phyloP scores from a whole-genome alignment of 2,113 vertebrate species.

The Ophiodon elongatus region DNA sequence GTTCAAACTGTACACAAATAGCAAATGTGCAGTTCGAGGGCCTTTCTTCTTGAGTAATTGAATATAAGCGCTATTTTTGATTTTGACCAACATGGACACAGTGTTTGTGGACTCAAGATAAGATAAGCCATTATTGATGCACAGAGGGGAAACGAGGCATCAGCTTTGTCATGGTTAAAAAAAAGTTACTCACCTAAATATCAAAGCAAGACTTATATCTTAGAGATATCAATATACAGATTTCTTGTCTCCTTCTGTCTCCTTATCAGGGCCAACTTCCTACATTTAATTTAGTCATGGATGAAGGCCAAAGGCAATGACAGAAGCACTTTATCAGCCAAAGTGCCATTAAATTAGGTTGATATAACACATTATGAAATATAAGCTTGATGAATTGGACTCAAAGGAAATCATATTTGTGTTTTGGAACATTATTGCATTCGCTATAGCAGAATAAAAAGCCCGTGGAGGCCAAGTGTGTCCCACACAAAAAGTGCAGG shows the following conservation, averaged over 20 bases:
- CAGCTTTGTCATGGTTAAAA: neutral
- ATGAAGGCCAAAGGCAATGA: too few species aligned
- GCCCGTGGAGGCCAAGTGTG: neutral
- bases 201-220: neutral
- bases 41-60: neutral
- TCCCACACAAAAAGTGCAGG: neutral
- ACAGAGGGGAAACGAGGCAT: neutral
- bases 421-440: neutral
- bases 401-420: conserved; percentile 5
- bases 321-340: neutral
- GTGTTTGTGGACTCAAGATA: neutral
- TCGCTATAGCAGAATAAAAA: neutral
- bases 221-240: neutral
- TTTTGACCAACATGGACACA: neutral
- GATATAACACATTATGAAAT: neutral
- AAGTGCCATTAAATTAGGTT: neutral
- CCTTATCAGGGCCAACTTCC: neutral
- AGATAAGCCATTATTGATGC: neutral
- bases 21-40: neutral
- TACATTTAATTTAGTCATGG: neutral
- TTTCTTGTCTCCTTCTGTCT: neutral
- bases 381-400: neutral
- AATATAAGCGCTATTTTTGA: neutral
- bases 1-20: neutral
- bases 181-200: neutral